A percentile compares a stretch with the other conserved stretches of the same genome.
These are phyloP conservation scores for Drosophila lacteicornis DNA, from an alignment of 1,140 invertebrate species.

Conservation along the genomic window DNA sequence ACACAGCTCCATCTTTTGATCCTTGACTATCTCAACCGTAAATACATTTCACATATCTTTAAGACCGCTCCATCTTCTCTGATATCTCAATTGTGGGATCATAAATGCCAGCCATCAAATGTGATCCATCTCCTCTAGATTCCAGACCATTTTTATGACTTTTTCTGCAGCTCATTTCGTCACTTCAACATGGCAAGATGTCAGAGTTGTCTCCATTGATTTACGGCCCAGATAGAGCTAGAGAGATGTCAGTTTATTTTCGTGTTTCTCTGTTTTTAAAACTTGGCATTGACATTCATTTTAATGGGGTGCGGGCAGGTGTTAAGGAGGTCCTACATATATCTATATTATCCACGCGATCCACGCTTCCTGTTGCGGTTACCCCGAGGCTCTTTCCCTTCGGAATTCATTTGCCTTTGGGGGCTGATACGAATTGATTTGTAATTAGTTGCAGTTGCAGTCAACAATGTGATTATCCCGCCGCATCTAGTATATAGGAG, in stretches of 20 bases:
- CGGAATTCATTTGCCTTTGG: constrained; percentile 35
- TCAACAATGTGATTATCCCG: constrained; percentile 75
- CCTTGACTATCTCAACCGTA: neutral
- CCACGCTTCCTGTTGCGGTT: constrained; percentile 61
- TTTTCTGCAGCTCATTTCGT: constrained; percentile 40
- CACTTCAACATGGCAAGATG: constrained; percentile 35
- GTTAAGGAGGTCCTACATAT: constrained; percentile 35
- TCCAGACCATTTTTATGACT: constrained; percentile 34
- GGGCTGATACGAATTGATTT: constrained; percentile 78
- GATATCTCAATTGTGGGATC: constrained; percentile 44
- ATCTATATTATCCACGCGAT: constrained; percentile 12
- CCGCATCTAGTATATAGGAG: neutral
- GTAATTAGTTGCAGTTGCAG: constrained; percentile 82
- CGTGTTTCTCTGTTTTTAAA: constrained; percentile 36
- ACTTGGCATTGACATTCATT: constrained; percentile 49
- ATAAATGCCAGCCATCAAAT: constrained; percentile 35
- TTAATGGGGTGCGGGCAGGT: constrained; percentile 69
- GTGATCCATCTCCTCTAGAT: constrained; percentile 45
- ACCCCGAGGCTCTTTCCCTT: constrained; percentile 12
- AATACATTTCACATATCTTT: neutral
- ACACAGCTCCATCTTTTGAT: constrained; percentile 3
- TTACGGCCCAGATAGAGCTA: constrained; percentile 39
- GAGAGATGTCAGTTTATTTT: constrained; percentile 29
- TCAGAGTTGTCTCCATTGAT: constrained; percentile 51
- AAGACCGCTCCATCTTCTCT: constrained; percentile 1